phyloP scores from a whole-genome alignment of 2,888 invertebrate genomes.

The Allygus modestus region DNA sequence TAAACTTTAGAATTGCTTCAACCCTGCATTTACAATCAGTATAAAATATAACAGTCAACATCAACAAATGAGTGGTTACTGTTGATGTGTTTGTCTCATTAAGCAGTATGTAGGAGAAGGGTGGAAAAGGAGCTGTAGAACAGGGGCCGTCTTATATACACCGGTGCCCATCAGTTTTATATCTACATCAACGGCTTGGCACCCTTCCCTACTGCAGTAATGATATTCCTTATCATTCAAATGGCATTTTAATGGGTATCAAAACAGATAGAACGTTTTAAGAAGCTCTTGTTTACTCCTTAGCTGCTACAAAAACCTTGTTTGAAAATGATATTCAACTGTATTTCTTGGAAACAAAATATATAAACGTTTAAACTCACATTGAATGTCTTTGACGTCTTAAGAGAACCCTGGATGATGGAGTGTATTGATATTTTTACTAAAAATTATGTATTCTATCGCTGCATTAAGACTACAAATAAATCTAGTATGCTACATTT shows the following conservation, averaged over 20 bases:
- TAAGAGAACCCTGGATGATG: too few relatives aligned
- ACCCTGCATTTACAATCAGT: background rate
- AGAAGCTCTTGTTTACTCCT: background rate
- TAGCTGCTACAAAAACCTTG: background rate
- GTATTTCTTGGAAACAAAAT: too few relatives aligned
- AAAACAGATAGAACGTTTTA: background rate
- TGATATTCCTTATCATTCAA: conserved; percentile 49
- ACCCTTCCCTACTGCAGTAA: conserved; percentile 8
- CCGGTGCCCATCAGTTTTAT: conserved; percentile 31
- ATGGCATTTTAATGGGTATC: conserved; percentile 30
- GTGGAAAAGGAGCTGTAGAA: background rate
- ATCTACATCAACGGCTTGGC: conserved; percentile 35
- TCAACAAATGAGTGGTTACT: background rate
- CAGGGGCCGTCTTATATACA: conserved; percentile 7
- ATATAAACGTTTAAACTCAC: too few relatives aligned
- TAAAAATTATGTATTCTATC: too few relatives aligned
- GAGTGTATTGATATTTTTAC: too few relatives aligned
- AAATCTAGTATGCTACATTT: too few relatives aligned
- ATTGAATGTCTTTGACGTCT: too few relatives aligned
- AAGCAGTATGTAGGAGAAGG: background rate
- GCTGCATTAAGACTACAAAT: too few relatives aligned
- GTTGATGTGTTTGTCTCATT: background rate
- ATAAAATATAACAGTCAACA: conserved; percentile 31
- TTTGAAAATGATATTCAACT: background rate
- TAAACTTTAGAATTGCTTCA: background rate